Evolutionary conservation across 2,888 invertebrate species (phyloP), one percentile per base, ranked within the genome.

Genomic region (Thereva nobilitata): DNA sequence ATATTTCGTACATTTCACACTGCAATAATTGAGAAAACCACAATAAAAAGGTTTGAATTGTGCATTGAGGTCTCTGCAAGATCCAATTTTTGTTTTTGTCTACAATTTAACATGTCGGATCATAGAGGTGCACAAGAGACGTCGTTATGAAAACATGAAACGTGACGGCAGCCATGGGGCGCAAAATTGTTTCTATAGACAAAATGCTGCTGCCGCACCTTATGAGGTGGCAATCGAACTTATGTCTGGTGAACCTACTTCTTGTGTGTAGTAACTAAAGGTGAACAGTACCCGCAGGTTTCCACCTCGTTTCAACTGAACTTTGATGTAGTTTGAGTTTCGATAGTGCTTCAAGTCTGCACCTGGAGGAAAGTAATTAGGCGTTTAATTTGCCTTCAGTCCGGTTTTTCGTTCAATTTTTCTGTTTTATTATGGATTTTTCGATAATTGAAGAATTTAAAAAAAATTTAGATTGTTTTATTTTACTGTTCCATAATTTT

Each of bases 151-250:
- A 59, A 59, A 47, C 37, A 38, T 10, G 38, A 59, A 59, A 59
- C 57, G 57, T 59, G n/a, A 59, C 35, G 57, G 57, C 37, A 59
- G 57, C 47, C 41, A 23, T 37, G 47, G 57, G 57, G 57, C 57
- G 57, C 38, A 47, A 59, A 59, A 59, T 59, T 59, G 57, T 59
- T 59, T 47, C 57, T 47, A 23, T 23, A 23, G 57, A 59, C 47
- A 59, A 59, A 59, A 59, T 59, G 37, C 37, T 59, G 37, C 37
- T n/a, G 57, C 57, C 57, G 57, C 57, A 59, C 57, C 57, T 59
- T 59, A 9, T 42, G 34, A 56, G 57, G 47, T 38, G 57, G 57
- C 38, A 59, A 59, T 59, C 57, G 47, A 59, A 59, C 45, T 47
- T 59, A 38, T 47, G 45, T 23, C 23, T 23, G 23, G 23, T 59